Evolutionary conservation across 2,888 invertebrate genomes (phyloP).

Genomic region (Busseola fusca): DNA sequence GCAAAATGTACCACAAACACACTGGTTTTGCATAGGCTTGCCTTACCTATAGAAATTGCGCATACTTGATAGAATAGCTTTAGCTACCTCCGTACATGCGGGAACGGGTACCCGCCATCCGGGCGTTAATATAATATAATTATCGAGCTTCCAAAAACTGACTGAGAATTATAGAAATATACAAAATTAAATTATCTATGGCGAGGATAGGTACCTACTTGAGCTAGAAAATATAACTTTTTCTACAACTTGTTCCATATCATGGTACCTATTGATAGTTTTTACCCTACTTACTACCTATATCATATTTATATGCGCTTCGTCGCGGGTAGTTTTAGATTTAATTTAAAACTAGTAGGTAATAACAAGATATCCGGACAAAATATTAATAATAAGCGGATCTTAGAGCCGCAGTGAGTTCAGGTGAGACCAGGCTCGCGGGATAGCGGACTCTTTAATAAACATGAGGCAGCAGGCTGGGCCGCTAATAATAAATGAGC

Average conservation of each 20-base stretch:
- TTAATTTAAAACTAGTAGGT: slow-evolving; percentile 24
- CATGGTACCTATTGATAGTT: background rate
- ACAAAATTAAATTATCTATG: background rate
- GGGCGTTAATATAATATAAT: background rate
- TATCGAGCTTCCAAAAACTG: background rate
- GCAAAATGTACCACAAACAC: slow-evolving; percentile 59
- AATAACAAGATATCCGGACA: slow-evolving; percentile 46
- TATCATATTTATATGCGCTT: slow-evolving; percentile 12
- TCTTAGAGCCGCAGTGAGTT: slow-evolving; percentile 63
- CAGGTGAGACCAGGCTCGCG: slow-evolving; percentile 72
- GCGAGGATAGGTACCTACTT: background rate
- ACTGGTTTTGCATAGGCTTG: slow-evolving; percentile 46
- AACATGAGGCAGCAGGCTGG: slow-evolving; percentile 75
- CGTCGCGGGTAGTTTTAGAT: slow-evolving; percentile 1
- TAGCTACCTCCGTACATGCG: slow-evolving; percentile 4
- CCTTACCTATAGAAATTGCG: slow-evolving; percentile 41
- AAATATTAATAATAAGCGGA: slow-evolving; percentile 68
- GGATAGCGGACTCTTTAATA: slow-evolving; percentile 76
- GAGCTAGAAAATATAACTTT: background rate
- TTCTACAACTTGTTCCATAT: background rate
- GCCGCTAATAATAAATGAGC: slow-evolving; percentile 80
- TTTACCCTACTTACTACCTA: background rate
- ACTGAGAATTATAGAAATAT: background rate
- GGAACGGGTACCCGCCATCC: background rate
- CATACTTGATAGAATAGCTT: slow-evolving; percentile 28